phyloP scores from a whole-genome alignment of 2,797 vertebrate genomes.

The Hyperoplus lanceolatus region DNA sequence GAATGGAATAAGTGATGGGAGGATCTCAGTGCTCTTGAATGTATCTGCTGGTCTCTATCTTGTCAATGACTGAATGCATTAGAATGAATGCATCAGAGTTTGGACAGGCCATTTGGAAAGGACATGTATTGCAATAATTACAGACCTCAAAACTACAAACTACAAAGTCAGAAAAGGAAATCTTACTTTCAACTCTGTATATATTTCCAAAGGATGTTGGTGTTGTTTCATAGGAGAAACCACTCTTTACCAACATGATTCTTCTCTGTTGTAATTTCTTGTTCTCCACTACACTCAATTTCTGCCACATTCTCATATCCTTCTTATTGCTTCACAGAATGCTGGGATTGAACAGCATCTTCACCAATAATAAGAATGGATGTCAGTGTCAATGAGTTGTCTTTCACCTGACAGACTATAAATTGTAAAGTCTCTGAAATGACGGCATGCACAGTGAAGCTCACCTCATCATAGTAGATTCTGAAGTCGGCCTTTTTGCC shows the following conservation, averaged over 20 bases:
- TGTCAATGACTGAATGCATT: neutral
- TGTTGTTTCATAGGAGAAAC: neutral
- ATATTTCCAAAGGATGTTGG: slow-evolving; percentile 4
- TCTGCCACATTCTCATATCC: neutral
- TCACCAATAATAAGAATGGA: too few relatives aligned
- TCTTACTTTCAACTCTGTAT: neutral
- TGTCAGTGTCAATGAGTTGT: too few relatives aligned
- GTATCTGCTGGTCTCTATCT: neutral
- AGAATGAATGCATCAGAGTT: neutral
- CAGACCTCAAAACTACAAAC: neutral
- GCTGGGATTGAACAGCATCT: neutral
- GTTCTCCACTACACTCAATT: neutral
- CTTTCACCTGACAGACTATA: neutral
- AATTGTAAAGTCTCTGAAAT: neutral
- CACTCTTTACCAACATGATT: neutral
- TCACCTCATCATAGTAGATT: slow-evolving; percentile 98
- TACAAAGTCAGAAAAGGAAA: too few relatives aligned
- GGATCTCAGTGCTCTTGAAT: neutral
- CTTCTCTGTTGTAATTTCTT: slow-evolving; percentile 19
- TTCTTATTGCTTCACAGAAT: slow-evolving; percentile 2
- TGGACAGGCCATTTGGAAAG: neutral
- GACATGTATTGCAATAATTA: neutral
- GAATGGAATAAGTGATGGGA: slow-evolving; percentile 2
- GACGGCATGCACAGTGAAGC: slow-evolving; percentile 29
- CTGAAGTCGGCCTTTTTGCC: slow-evolving; percentile 95